These are phyloP conservation scores for Vollenhovia emeryi DNA, from an alignment of 1,140 invertebrate genomes.

Conservation along the genomic window DNA sequence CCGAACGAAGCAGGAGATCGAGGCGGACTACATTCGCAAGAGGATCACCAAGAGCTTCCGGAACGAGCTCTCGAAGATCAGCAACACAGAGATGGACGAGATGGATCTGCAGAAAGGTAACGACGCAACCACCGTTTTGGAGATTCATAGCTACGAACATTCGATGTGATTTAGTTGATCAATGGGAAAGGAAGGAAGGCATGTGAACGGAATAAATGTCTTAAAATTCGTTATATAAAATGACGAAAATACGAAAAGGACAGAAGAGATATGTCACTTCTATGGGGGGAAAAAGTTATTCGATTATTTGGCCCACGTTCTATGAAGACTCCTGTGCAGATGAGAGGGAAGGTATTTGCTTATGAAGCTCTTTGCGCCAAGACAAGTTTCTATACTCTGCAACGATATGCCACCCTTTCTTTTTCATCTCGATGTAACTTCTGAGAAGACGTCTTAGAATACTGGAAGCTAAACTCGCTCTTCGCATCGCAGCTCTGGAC, in stretches of 20 bases:
- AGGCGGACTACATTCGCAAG: slow-evolving; percentile 94
- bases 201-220: slow-evolving; percentile 8
- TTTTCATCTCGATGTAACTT: slow-evolving; percentile 26
- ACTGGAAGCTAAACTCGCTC: slow-evolving; percentile 11
- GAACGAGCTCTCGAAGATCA: slow-evolving; percentile 92
- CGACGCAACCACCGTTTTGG: neutral
- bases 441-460: neutral
- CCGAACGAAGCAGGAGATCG: slow-evolving; percentile 96
- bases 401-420: neutral
- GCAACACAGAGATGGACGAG: slow-evolving; percentile 93
- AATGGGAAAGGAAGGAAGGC: slow-evolving; percentile 1
- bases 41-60: slow-evolving; percentile 93
- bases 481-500: slow-evolving; percentile 82
- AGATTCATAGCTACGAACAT: neutral
- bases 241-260: neutral
- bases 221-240: neutral
- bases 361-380: neutral
- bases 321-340: neutral
- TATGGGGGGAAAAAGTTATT: neutral
- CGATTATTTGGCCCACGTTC: neutral
- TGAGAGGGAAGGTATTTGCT: neutral
- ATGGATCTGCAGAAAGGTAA: slow-evolving; percentile 93
- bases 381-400: neutral
- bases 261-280: neutral
- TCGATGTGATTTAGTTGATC: slow-evolving; percentile 19